These are phyloP conservation scores for Ichneumoninae sp. DNA, from an alignment of 2,888 invertebrate genomes.

Conservation along the genomic window DNA sequence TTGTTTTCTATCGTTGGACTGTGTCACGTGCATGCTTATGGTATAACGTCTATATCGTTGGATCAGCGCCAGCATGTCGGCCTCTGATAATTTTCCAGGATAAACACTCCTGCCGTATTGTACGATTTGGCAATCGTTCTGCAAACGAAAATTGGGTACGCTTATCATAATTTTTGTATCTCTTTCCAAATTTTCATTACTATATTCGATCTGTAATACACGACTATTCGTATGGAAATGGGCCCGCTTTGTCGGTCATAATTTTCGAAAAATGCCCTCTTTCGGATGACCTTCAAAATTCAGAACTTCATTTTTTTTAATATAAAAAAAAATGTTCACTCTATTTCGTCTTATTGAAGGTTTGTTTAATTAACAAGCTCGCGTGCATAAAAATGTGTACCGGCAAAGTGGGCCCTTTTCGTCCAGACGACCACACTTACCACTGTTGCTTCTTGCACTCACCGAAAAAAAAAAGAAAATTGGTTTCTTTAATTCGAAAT, in stretches of 20 bases:
- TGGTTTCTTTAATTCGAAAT: too few relatives aligned
- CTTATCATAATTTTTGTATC: slow-evolving; percentile 32
- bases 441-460: background rate
- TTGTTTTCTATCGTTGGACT: slow-evolving; percentile 56
- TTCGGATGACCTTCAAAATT: too few relatives aligned
- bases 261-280: too few relatives aligned
- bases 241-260: too few relatives aligned
- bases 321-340: too few relatives aligned
- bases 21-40: slow-evolving; percentile 63
- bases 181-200: background rate
- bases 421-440: background rate
- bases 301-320: too few relatives aligned
- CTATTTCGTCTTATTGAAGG: too few relatives aligned
- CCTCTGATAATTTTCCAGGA: slow-evolving; percentile 42
- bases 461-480: background rate
- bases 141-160: slow-evolving; percentile 40
- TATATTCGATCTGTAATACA: background rate
- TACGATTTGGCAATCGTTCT: slow-evolving; percentile 33
- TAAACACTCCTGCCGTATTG: slow-evolving; percentile 5
- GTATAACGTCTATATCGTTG: slow-evolving; percentile 60
- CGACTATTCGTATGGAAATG: too few relatives aligned
- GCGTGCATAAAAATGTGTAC: too few relatives aligned
- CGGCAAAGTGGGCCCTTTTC: too few relatives aligned
- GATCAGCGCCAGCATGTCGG: slow-evolving; percentile 64
- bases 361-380: too few relatives aligned